These are phyloP conservation scores for Ochropleura leucogaster DNA, from an alignment of 2,888 invertebrate genomes.

Conservation along the genomic window DNA sequence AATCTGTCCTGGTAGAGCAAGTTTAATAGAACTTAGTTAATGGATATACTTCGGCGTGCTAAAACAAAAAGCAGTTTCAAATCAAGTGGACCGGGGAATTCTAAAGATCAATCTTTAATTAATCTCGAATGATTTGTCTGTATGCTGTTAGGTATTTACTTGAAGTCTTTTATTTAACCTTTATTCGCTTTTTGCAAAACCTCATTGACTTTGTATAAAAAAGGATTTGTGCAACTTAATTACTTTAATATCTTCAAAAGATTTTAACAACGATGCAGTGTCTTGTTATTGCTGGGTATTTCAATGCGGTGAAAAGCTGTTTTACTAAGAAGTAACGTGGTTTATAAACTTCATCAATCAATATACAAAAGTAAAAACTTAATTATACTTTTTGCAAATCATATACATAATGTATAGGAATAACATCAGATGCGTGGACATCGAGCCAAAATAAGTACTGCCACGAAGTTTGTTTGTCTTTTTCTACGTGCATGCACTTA, in stretches of 20 bases:
- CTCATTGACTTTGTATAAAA: background rate
- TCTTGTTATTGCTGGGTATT: background rate
- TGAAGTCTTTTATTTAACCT: conserved; percentile 9
- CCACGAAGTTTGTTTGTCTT: conserved; percentile 16
- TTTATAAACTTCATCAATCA: background rate
- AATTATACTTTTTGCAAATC: background rate
- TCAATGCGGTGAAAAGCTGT: too few species aligned
- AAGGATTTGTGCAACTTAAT: background rate
- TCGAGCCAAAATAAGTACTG: conserved; percentile 8
- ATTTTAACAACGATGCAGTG: background rate
- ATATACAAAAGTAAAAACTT: background rate
- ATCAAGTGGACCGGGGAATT: background rate
- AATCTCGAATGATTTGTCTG: conserved; percentile 8
- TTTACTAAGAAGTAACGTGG: background rate
- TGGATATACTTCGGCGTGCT: background rate
- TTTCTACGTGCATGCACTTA: conserved; percentile 8
- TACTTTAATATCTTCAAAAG: background rate
- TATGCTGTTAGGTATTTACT: background rate
- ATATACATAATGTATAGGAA: background rate
- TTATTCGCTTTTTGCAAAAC: background rate
- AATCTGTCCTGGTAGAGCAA: conserved; percentile 11
- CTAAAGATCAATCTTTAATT: conserved; percentile 1
- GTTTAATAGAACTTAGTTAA: conserved; percentile 11
- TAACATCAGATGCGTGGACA: background rate
- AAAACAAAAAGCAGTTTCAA: conserved; percentile 16